Evolutionary conservation across 2,113 vertebrate species (phyloP).

Genomic region (Hippocampus comes): DNA sequence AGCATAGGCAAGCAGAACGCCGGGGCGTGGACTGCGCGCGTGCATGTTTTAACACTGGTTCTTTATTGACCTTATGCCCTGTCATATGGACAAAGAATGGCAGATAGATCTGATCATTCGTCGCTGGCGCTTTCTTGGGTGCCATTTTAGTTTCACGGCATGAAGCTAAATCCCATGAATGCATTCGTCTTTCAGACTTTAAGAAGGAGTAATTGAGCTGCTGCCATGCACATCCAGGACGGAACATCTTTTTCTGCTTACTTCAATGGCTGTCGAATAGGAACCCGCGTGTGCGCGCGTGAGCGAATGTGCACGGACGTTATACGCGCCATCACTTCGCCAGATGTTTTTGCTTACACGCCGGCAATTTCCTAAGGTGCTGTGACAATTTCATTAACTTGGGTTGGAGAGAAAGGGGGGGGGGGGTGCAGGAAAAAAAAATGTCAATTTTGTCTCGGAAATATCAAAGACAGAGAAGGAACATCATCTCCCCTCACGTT

Average conservation of each 20-base stretch:
- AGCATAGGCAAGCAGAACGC: constrained; percentile 63
- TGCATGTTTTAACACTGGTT: constrained; percentile 31
- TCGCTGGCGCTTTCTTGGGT: no score
- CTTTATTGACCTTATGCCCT: neutral
- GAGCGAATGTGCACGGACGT: constrained; percentile 60
- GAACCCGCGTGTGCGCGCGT: constrained; percentile 35
- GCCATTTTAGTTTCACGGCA: no score
- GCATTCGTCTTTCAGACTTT: no score
- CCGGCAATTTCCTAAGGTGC: constrained; percentile 73
- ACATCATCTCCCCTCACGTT: constrained; percentile 39
- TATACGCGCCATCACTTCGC: constrained; percentile 72
- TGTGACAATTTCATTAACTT: constrained; percentile 73
- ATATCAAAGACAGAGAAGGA: constrained; percentile 32
- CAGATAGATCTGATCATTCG: no score
- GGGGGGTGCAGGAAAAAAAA: constrained; percentile 47
- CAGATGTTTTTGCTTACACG: constrained; percentile 76
- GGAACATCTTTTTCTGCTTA: no score
- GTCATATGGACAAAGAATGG: no score
- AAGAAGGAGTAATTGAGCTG: no score
- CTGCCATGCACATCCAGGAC: no score
- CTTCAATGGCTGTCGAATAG: constrained; percentile 23
- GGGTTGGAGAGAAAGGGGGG: constrained; percentile 3
- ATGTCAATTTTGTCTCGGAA: constrained; percentile 23
- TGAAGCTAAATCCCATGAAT: constrained; percentile 2
- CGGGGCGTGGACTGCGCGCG: constrained; percentile 4